These are phyloP conservation scores for Crotalus helleri DNA, from an alignment of 2,113 vertebrate species.

Conservation along the genomic window DNA sequence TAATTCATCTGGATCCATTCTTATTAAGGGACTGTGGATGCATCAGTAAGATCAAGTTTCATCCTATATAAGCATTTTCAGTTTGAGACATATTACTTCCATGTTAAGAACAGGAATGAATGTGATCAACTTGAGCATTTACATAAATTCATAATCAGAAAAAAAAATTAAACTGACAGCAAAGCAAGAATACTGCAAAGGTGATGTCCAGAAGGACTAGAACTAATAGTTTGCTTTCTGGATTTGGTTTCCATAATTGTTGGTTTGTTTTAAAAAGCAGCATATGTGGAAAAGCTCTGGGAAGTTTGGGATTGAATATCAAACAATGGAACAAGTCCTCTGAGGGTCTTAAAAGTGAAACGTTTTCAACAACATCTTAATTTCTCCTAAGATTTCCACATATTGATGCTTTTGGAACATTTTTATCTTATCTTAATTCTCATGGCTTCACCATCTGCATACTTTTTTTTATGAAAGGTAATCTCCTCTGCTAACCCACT, in stretches of 20 bases:
- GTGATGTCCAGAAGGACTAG: background rate
- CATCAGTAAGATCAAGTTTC: background rate
- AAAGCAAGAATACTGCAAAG: background rate
- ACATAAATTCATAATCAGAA: background rate
- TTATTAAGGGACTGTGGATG: background rate
- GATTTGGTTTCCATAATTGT: background rate
- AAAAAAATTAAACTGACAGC: background rate
- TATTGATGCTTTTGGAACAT: conserved; percentile 46
- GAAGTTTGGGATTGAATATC: conserved; percentile 43
- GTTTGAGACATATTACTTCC: background rate
- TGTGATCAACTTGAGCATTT: background rate
- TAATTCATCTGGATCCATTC: conserved; percentile 5
- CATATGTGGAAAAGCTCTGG: conserved; percentile 41
- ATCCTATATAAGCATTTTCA: background rate
- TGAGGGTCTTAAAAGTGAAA: conserved; percentile 43
- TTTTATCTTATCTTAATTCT: conserved; percentile 53
- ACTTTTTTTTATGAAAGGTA: conserved; percentile 51
- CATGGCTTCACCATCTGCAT: conserved; percentile 46
- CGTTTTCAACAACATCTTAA: conserved; percentile 49
- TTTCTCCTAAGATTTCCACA: conserved; percentile 36
- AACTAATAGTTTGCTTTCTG: fast-evolving
- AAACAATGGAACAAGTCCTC: conserved; percentile 41
- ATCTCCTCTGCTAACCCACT: conserved; percentile 57
- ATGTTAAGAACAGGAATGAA: background rate
- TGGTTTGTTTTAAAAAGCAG: conserved; percentile 20